A percentile compares a stretch with the other conserved stretches of the same genome.
phyloP scores from a whole-genome alignment of 2,888 invertebrate species.

The Machimus atricapillus region DNA sequence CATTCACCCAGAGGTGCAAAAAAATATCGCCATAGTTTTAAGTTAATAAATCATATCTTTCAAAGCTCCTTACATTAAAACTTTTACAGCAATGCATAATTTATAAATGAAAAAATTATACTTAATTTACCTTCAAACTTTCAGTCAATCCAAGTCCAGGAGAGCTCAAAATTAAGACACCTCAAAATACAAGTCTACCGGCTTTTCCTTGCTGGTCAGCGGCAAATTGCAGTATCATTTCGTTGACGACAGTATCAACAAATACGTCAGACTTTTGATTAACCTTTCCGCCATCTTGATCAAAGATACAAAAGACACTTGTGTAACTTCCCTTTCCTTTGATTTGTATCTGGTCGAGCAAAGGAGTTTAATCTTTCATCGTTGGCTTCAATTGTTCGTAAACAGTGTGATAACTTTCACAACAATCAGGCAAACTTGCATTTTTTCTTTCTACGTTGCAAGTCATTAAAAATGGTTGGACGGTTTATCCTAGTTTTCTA shows the following conservation, averaged over 20 bases:
- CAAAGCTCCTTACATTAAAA: background rate
- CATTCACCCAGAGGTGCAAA: background rate
- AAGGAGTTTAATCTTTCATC: background rate
- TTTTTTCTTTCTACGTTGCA: background rate
- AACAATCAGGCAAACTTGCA: background rate
- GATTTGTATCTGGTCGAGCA: background rate
- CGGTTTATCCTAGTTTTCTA: background rate
- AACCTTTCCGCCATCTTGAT: background rate
- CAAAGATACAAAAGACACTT: background rate
- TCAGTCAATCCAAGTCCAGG: background rate
- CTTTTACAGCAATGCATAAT: background rate
- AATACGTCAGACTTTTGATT: background rate
- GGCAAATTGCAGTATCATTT: background rate
- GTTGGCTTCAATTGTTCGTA: background rate
- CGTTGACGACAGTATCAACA: background rate
- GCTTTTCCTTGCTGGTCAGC: background rate
- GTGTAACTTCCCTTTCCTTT: background rate
- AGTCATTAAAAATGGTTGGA: background rate
- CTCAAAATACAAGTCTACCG: background rate
- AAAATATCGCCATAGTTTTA: background rate
- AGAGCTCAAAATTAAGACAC: background rate
- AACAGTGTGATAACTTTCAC: background rate
- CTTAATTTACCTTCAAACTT: background rate
- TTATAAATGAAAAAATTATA: background rate
- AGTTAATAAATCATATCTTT: background rate